phyloP scores from a whole-genome alignment of 2,888 invertebrate genomes.

The Phragmatobia fuliginosa region DNA sequence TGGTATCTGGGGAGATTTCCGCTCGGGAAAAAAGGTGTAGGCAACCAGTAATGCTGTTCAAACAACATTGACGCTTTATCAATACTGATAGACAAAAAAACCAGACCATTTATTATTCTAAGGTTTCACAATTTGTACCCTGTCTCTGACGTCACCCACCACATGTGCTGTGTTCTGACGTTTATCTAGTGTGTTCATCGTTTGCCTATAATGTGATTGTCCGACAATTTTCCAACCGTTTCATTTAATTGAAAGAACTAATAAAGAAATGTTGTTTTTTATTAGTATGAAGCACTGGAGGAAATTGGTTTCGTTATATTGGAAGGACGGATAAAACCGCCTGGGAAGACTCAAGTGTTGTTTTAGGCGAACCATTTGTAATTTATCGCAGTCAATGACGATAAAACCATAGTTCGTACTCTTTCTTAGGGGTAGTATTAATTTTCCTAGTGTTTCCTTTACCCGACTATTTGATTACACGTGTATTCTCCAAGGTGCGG shows the following conservation, averaged over 20 bases:
- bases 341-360: no score
- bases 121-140: background rate
- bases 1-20: no score
- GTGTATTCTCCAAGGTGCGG: no score
- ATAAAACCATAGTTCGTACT: background rate
- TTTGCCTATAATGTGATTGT: slow-evolving; percentile 9
- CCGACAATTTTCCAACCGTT: slow-evolving; percentile 5
- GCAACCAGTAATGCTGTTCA: no score
- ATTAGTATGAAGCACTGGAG: slow-evolving; percentile 3
- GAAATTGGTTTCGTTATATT: background rate
- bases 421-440: background rate
- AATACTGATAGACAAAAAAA: background rate
- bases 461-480: no score
- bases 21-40: no score
- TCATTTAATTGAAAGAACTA: slow-evolving; percentile 11
- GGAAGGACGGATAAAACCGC: background rate
- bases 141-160: background rate
- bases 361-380: background rate
- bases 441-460: no score
- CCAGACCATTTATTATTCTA: background rate
- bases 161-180: background rate
- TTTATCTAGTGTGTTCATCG: background rate
- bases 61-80: background rate
- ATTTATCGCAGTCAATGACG: background rate
- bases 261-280: background rate